Base-by-base conservation (phyloP, 2,113 vertebrate genomes). In the Macroglossus sobrinus region DNA sequence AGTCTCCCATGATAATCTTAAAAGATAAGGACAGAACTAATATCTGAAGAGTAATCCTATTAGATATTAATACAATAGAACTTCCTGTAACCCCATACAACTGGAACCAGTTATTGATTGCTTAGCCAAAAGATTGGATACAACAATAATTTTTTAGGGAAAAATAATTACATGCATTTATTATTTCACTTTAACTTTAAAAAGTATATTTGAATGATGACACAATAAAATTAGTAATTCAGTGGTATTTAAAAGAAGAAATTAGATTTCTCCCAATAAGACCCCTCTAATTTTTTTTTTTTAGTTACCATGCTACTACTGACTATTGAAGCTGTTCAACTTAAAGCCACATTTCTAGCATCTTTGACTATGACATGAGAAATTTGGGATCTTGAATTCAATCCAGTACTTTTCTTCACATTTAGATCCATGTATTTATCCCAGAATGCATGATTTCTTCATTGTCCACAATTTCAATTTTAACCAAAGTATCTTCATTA, bases 111-210 rank as follows among this genome's bases (percentile, higher is more conserved):
- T 68, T 74, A 68, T 43, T 74, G 15, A 45, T n/a, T 33, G 68
- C 12, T 88, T 93, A 74, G 50, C 79, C 43, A 94, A 92, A 95
- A 76, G 21, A 7, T 66, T 86, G 28, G 33, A 92, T 57, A 81
- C 57, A 89, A n/a, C 5, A 43, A 0, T 89, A 43, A 71, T n/a
- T 8, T 61, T 66, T 57, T 55, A 47, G 50, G 26, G 4, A 88
- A 63, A 57, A 74, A 66, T 47, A n/a, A 8, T 15, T 88, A 10
- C 10, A 40, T 66, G 11, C 22, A 7, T 66, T 64, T 35, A 45
- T 80, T 82, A 74, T 72, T 90, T 92, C 5, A 78, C 7, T 19
- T 85, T 55, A 82, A 78, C 18, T 93, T 93, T 93, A 47, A 40
- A 61, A 80, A 93, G 90, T 90, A 71, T 61, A 22, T 71, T 30